Base-by-base conservation (phyloP, 2,888 invertebrate species). In the Pandemis heparana region DNA sequence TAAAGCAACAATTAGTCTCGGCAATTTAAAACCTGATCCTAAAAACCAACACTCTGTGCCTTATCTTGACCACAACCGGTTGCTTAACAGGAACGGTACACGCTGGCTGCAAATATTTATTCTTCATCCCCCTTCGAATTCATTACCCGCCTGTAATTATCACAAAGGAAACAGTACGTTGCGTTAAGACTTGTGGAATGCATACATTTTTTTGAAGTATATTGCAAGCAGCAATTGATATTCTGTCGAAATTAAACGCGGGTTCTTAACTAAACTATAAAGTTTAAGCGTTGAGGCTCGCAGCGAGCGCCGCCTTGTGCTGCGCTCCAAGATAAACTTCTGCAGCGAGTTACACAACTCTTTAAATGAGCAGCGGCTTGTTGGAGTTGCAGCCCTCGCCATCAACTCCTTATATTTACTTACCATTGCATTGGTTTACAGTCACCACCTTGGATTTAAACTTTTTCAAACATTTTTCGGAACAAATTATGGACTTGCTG, bases 21-120 rank as follows among this genome's bases (percentile, higher is more conserved):
- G 84, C 82, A 85, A 89, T 89, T 89, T 87, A 88, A 89, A 89
- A 87, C 84, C 83, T 84, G 80, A 86, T 87, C 83, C 85, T 84
- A 81, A 82, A 85, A 87, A 88, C 85, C 83, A 84, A 83, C 82
- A 82, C 76, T 79, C 79, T 87, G 87, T 86, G 87, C 84, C 83
- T 86, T 87, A 88, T 89, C 88, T 83, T 75, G 71, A 79, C 76
- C 79, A 74, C 77, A 68, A 65, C 70, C 65, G 51, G 64, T 65
- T 63, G 71, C 68, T 53, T 48, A 69, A 23, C 72, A 70, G 23
- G 23, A 61, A 18, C 46, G 53, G 71, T 72, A 53, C 65, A 59
- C 65, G 39, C 68, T 43, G 18, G 63, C 66, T 46, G 60, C 70
- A 70, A 75, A 75, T 75, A 70, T 72, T 76, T 76, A 75, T 48